A percentile compares a stretch with the other conserved stretches of the same genome.
Evolutionary conservation across 2,797 vertebrate genomes (phyloP).

Genomic region (Sphaeramia orbicularis): DNA sequence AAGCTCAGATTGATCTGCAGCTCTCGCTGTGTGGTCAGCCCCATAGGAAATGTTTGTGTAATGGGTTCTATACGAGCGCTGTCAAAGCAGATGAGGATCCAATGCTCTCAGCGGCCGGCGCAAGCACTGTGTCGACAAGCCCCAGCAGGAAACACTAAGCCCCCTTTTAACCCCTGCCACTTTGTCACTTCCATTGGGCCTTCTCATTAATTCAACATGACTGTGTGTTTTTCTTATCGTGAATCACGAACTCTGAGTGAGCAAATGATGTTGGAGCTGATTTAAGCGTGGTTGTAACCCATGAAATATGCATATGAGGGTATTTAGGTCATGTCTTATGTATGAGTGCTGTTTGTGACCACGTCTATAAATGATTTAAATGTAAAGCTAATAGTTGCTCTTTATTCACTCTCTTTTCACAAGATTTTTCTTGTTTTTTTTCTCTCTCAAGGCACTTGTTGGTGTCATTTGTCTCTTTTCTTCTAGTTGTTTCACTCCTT

Average conservation of each 20-base stretch:
- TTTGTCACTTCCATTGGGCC: slow-evolving; percentile 55
- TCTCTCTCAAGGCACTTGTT: background rate
- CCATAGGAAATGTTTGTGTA: slow-evolving; percentile 77
- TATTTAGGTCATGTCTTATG: slow-evolving; percentile 49
- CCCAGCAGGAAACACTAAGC: slow-evolving; percentile 65
- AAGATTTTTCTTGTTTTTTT: slow-evolving; percentile 20
- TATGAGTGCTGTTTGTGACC: slow-evolving; percentile 48
- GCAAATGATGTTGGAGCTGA: slow-evolving; percentile 14
- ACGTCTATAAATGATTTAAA: slow-evolving; percentile 51
- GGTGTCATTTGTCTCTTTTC: slow-evolving; percentile 8
- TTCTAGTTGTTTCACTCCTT: background rate
- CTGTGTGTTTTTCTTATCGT: slow-evolving; percentile 49
- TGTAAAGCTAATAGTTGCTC: slow-evolving; percentile 47
- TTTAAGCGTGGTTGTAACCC: slow-evolving; percentile 33
- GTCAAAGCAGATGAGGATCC: slow-evolving; percentile 74
- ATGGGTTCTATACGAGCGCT: slow-evolving; percentile 74
- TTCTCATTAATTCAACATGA: slow-evolving; percentile 64
- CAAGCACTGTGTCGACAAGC: slow-evolving; percentile 58
- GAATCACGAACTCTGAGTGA: slow-evolving; percentile 32
- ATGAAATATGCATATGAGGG: slow-evolving; percentile 60
- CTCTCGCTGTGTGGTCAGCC: slow-evolving; percentile 70
- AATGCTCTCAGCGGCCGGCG: slow-evolving; percentile 39
- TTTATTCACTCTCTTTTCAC: slow-evolving; percentile 7
- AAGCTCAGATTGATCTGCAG: slow-evolving; percentile 66
- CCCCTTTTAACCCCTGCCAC: slow-evolving; percentile 68